Conservation (phyloP, 2,113 vertebrate genomes). For the Heterochromis multidens region DNA sequence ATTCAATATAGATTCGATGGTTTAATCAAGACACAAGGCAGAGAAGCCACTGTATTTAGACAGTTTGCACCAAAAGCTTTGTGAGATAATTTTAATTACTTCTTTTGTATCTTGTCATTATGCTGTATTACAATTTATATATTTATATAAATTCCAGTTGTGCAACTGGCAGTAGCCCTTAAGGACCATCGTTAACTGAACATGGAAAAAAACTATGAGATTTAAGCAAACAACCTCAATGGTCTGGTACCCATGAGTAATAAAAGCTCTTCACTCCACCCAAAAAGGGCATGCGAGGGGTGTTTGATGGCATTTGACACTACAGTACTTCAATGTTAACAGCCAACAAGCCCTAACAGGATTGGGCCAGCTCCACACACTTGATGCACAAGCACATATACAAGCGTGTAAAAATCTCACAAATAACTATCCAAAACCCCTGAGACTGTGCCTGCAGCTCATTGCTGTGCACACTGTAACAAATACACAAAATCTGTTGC, state of each 20-base stretch:
- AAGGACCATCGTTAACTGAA: background rate
- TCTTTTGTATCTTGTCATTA: background rate
- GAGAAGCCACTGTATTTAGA: background rate
- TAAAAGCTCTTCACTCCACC: background rate
- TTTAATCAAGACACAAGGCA: background rate
- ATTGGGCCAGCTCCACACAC: background rate
- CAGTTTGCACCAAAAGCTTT: background rate
- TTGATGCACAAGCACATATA: background rate
- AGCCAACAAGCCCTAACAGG: slow-evolving; percentile 5
- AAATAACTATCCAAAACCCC: slow-evolving; percentile 1
- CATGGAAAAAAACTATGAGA: background rate
- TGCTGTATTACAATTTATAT: background rate
- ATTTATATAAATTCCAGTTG: background rate
- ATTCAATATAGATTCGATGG: background rate
- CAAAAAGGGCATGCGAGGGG: background rate
- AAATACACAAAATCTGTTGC: background rate
- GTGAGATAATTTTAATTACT: background rate
- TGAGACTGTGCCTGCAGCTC: background rate
- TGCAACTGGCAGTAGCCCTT: background rate
- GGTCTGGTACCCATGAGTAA: background rate
- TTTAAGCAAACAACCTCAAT: background rate
- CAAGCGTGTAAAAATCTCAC: background rate
- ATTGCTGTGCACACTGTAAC: background rate
- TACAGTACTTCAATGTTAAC: background rate
- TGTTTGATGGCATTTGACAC: background rate